Percentiles rank a stretch among this genome's conserved stretches.
Conservation (phyloP, 2,113 vertebrate genomes). For the Syngnathus typhle region DNA sequence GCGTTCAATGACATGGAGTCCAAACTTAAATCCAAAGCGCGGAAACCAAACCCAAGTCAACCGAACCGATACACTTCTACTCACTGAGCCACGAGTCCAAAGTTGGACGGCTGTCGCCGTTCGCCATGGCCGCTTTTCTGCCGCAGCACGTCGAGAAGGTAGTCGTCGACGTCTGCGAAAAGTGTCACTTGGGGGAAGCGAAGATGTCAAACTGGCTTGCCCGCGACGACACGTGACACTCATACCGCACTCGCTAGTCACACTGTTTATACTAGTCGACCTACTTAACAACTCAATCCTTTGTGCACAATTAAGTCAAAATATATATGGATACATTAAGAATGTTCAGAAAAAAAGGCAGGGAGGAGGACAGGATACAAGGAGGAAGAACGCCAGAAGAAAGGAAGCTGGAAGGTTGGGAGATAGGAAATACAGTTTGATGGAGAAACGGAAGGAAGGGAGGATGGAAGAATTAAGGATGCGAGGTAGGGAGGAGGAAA, state of each 20-base stretch:
- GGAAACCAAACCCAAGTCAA: neutral
- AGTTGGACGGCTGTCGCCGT: slow-evolving; percentile 29
- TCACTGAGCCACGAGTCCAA: slow-evolving; percentile 65
- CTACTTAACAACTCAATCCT: neutral
- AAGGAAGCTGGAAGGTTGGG: too few species aligned
- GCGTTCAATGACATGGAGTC: neutral
- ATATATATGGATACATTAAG: too few species aligned
- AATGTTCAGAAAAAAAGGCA: too few species aligned
- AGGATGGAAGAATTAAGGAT: neutral
- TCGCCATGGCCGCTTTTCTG: slow-evolving; percentile 50
- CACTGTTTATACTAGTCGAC: slow-evolving; percentile 17
- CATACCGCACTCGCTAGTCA: slow-evolving; percentile 31
- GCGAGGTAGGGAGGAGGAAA: neutral
- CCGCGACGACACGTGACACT: slow-evolving; percentile 59
- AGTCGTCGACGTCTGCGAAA: neutral
- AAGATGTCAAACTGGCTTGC: slow-evolving; percentile 32
- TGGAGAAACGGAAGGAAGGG: too few species aligned
- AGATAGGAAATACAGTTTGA: too few species aligned
- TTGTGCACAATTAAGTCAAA: neutral
- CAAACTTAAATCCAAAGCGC: neutral
- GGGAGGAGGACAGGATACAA: too few species aligned
- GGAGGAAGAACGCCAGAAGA: too few species aligned
- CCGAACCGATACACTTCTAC: slow-evolving; percentile 20
- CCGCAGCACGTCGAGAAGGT: neutral
- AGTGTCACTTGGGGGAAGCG: slow-evolving; percentile 5